Evolutionary conservation across 2,797 vertebrate species (phyloP).

Genomic region (Natrix natrix): DNA sequence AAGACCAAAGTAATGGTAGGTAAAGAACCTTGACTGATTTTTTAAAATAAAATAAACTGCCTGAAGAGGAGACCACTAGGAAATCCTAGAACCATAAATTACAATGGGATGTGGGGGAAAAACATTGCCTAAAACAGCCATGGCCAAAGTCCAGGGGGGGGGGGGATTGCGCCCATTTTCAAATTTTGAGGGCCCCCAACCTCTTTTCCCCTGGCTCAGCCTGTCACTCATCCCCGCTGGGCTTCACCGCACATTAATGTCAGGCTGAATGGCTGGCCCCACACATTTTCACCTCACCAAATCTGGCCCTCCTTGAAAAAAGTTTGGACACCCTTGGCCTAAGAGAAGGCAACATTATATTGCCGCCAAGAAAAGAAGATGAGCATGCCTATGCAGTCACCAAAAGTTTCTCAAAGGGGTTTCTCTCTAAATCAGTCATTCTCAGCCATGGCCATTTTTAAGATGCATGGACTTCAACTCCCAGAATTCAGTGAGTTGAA

Average conservation of each 20-base stretch:
- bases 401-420: not conserved
- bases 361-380: not conserved
- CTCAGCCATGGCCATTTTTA: not conserved
- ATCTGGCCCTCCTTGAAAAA: too few relatives aligned
- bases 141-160: too few relatives aligned
- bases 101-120: not conserved
- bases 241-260: too few relatives aligned
- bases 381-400: not conserved
- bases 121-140: not conserved
- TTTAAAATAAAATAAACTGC: not conserved
- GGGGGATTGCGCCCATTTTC: too few relatives aligned
- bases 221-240: too few relatives aligned
- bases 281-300: too few relatives aligned
- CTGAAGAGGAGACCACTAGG: not conserved
- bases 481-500: not conserved
- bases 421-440: not conserved
- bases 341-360: not conserved
- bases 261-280: too few relatives aligned
- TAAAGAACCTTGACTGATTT: not conserved
- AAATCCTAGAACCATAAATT: not conserved
- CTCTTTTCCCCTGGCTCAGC: too few relatives aligned
- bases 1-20: not conserved
- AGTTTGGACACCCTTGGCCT: not conserved
- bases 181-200: too few relatives aligned
- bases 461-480: not conserved